Evolutionary conservation across 2,888 invertebrate genomes (phyloP), one percentile per base, ranked within the genome.

Genomic region (Nineta flava): DNA sequence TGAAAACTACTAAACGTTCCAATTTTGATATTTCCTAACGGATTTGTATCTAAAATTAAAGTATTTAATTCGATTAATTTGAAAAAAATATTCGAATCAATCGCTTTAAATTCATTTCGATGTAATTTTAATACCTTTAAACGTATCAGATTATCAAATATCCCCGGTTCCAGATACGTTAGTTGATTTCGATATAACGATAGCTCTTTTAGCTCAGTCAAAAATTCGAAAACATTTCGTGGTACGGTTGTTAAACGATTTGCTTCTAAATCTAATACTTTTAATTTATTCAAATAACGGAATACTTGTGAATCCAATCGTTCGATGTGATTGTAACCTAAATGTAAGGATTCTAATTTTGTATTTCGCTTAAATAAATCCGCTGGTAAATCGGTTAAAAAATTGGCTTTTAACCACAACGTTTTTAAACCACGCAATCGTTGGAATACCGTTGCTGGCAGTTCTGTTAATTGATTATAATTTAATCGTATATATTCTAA

Each of bases 41-140:
- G 40, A 51, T 59, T 59, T 21, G 52, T 51, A 15, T 57, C 57
- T 17, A 59, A 48, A 48, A 58, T 57, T 21, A 59, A 46, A 15
- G 50, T 49, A 42, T 54, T 46, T 4, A 59, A 43, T 3, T 47
- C 31, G 3, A 53, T 55, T 26, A 46, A 15, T 2, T 52, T 48
- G 32, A 56, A 51, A 51, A 59, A 57, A 17, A 57, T 38, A 17
- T 56, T 51, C 41, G 41, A 50, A 6, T 53, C 50, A n/a, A 59
- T 45, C 7, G 47, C 32, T 10, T 26, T 44, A 13, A 59, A 41
- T 5, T 21, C 16, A 47, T 59, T 59, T 16, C 51, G 50, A 12
- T 55, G 55, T 21, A 58, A 31, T 50, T 58, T 57, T 9, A 59
- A 50, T 50, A 50, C 51, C 17, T 51, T 50, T n/a, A 46, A 46